Evolutionary conservation across 2,797 vertebrate species (phyloP).

Genomic region (Smutsia temminckii): DNA sequence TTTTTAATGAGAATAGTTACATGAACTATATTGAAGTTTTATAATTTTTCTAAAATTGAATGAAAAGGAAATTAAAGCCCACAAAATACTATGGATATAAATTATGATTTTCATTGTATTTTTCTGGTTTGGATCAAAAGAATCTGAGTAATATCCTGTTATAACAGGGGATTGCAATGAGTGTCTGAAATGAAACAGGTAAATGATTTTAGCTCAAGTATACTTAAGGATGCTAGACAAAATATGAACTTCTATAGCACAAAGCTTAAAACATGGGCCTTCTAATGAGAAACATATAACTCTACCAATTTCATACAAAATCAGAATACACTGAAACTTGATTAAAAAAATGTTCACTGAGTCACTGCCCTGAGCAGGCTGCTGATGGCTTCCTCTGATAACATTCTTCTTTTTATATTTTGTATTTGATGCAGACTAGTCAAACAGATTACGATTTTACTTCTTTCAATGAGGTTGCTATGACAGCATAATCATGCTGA

Average conservation of each 20-base stretch:
- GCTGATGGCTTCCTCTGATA: background rate
- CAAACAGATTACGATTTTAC: background rate
- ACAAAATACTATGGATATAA: background rate
- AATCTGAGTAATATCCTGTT: constrained; percentile 68
- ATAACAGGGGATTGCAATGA: constrained; percentile 37
- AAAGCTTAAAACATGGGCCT: background rate
- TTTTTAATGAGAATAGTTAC: constrained; percentile 18
- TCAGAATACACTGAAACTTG: background rate
- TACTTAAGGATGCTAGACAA: constrained; percentile 32
- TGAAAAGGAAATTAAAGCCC: constrained; percentile 50
- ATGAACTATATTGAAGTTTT: constrained; percentile 16
- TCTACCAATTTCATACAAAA: constrained; percentile 4
- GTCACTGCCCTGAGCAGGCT: background rate
- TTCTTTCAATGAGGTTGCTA: constrained; percentile 6
- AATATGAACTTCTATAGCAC: constrained; percentile 24
- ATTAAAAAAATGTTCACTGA: background rate
- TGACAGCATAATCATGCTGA: constrained; percentile 21
- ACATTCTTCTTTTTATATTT: background rate
- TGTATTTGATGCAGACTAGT: background rate
- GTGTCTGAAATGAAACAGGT: constrained; percentile 49
- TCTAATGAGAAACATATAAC: constrained; percentile 26
- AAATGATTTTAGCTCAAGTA: constrained; percentile 44
- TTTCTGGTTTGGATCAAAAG: constrained; percentile 44
- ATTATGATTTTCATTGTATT: constrained; percentile 30
- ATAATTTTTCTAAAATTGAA: constrained; percentile 26